Percentiles rank a stretch among this genome's conserved stretches.
phyloP scores from a whole-genome alignment of 2,113 vertebrate species.

The Periophthalmus modestus region DNA sequence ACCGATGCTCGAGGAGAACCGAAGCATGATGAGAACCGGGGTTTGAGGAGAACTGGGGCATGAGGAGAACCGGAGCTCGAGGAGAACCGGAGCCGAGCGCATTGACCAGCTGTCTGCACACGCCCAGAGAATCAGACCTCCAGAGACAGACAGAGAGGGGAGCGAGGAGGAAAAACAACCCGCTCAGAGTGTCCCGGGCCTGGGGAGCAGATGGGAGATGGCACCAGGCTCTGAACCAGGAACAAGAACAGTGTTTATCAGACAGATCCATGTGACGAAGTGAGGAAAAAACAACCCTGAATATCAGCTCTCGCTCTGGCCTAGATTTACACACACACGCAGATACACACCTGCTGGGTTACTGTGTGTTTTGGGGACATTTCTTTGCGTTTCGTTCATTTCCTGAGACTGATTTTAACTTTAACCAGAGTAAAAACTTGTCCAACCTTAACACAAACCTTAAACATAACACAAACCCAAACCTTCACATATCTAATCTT shows the following conservation, averaged over 20 bases:
- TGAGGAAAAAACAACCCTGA: neutral
- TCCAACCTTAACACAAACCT: no score
- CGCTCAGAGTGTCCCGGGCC: constrained; percentile 18
- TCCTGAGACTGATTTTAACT: no score
- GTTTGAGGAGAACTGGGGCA: no score
- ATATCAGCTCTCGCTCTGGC: constrained; percentile 15
- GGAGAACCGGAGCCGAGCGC: constrained; percentile 41
- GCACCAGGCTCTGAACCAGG: neutral
- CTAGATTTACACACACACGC: neutral
- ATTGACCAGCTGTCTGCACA: constrained; percentile 63
- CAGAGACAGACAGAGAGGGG: constrained; percentile 1
- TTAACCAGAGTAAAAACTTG: no score
- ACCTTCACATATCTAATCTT: no score
- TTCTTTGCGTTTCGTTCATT: no score
- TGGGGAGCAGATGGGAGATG: constrained; percentile 47
- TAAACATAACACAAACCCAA: no score
- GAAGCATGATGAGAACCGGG: no score
- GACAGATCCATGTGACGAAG: neutral
- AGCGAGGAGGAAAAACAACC: constrained; percentile 33
- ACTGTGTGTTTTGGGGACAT: no score
- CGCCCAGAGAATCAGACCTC: constrained; percentile 15
- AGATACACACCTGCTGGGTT: neutral
- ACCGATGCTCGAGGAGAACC: constrained; percentile 34
- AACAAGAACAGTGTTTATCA: neutral
- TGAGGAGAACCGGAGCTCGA: constrained; percentile 29